phyloP scores from a whole-genome alignment of 2,888 invertebrate species.

The Fragum sueziense region DNA sequence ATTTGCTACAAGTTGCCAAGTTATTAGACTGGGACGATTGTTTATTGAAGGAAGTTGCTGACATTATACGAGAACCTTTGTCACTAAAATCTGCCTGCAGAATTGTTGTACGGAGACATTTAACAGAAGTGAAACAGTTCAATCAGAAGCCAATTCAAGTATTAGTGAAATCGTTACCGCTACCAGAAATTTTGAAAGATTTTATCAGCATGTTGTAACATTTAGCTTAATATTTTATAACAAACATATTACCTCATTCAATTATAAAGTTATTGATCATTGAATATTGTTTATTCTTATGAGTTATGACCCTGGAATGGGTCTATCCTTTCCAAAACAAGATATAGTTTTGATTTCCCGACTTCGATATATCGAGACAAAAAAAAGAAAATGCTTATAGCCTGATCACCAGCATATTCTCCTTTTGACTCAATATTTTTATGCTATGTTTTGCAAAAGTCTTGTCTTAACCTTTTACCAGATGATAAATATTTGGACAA shows the following conservation, averaged over 20 bases:
- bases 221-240: neutral
- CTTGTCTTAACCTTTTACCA: neutral
- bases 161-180: constrained; percentile 38
- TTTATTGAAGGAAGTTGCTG: constrained; percentile 35
- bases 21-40: constrained; percentile 53
- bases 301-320: too few species aligned
- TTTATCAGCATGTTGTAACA: constrained; percentile 36
- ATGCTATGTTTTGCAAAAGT: too few species aligned
- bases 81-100: constrained; percentile 47
- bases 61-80: constrained; percentile 47
- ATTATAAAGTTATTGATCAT: neutral
- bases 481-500: neutral
- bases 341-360: too few species aligned
- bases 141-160: constrained; percentile 38
- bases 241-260: neutral
- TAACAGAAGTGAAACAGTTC: constrained; percentile 40
- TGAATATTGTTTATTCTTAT: too few species aligned
- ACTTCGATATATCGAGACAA: too few species aligned
- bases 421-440: too few species aligned
- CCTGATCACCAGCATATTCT: too few species aligned
- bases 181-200: constrained; percentile 48
- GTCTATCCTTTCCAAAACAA: too few species aligned
- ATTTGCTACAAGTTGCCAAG: constrained; percentile 38
- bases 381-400: too few species aligned
- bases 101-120: constrained; percentile 42